A percentile compares a stretch with the other conserved stretches of the same genome.
phyloP scores from a whole-genome alignment of 2,888 invertebrate species.

The Clostera curtula region DNA sequence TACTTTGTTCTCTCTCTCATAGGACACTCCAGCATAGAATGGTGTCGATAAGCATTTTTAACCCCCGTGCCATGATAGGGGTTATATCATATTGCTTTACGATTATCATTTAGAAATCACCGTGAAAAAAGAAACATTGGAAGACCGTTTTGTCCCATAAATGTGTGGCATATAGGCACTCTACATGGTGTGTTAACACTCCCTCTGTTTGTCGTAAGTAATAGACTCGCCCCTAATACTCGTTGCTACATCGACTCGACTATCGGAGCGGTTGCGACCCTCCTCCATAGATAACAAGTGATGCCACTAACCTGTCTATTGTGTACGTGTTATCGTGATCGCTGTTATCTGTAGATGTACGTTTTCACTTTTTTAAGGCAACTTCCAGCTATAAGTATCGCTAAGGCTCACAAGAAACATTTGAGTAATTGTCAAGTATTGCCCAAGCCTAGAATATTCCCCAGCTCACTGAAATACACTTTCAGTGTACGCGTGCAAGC shows the following conservation, averaged over 20 bases:
- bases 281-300: constrained; percentile 3
- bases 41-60: no score
- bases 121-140: not conserved
- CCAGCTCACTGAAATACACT: no score
- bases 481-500: no score
- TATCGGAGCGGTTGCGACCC: constrained; percentile 1
- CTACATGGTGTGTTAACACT: not conserved
- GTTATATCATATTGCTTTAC: no score
- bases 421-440: not conserved
- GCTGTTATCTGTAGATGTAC: no score
- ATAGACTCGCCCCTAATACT: constrained; percentile 7
- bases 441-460: not conserved
- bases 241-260: constrained; percentile 8
- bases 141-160: not conserved
- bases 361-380: not conserved
- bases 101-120: no score
- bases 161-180: not conserved
- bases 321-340: no score
- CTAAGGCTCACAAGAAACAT: no score
- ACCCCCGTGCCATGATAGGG: no score
- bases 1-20: no score
- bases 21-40: no score
- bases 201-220: constrained; percentile 2
- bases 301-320: constrained; percentile 10
- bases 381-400: not conserved